Conservation (phyloP, 1,140 invertebrate species). For the Drosophila aff. region DNA sequence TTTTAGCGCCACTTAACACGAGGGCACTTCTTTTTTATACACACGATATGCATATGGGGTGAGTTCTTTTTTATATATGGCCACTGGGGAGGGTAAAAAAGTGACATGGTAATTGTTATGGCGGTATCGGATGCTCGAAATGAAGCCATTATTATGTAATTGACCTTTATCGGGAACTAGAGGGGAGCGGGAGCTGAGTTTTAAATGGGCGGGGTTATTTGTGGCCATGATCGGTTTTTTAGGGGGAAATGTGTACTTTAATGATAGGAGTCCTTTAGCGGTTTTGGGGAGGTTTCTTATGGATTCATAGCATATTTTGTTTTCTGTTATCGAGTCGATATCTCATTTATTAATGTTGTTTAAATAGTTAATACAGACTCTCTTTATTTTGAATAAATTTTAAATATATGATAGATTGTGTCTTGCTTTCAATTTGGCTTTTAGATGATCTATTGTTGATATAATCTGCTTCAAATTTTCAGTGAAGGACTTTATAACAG, state of each 20-base stretch:
- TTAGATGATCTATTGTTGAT: not conserved
- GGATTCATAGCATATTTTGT: not conserved
- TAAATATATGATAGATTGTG: no score
- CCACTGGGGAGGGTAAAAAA: constrained; percentile 43
- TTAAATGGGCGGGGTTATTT: constrained; percentile 28
- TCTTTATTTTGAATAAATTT: not conserved
- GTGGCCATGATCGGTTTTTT: constrained; percentile 37
- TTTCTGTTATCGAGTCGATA: not conserved
- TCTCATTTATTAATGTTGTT: not conserved
- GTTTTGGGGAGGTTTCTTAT: not conserved
- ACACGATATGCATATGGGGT: constrained; percentile 53
- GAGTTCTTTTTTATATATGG: constrained; percentile 55
- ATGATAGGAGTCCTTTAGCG: not conserved
- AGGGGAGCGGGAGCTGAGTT: constrained; percentile 17
- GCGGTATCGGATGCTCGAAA: constrained; percentile 37
- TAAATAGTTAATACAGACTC: not conserved
- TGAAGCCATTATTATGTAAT: constrained; percentile 61
- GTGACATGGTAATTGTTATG: constrained; percentile 75
- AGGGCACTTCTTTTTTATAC: constrained; percentile 54
- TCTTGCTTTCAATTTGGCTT: not conserved
- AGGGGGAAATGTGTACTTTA: not conserved
- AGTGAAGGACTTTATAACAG: no score
- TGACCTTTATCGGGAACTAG: constrained; percentile 39
- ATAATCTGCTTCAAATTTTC: no score
- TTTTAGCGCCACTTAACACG: constrained; percentile 75